Evolutionary conservation across 2,113 vertebrate genomes (phyloP), one percentile per base, ranked within the genome.

Genomic region (Polyodon spathula): DNA sequence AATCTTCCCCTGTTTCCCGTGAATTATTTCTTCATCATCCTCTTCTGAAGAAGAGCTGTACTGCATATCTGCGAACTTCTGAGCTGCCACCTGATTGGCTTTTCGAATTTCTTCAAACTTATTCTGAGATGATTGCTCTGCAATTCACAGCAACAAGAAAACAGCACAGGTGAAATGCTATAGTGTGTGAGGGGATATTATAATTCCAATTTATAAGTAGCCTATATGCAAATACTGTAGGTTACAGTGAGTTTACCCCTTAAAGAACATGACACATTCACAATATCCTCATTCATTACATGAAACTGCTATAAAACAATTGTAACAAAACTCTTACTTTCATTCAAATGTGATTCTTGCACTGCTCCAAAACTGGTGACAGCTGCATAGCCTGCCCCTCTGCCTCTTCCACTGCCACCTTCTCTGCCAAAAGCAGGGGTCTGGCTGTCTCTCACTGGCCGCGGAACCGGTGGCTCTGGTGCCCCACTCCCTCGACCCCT

Each of bases 41-140:
- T 93, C 92, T 2, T 93, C 89, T 16, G 92, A 93, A 0, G 93
- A 97, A 48, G 91, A 94, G 73, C 85, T 89, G 61, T 86, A 68
- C 0, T 82, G 84, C 38, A 81, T 88, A 71, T 92, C 88, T 40
- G 84, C 78, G 44, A 97, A 56, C 62, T 91, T 89, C 80, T 84
- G 89, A 62, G 86, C 94, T 27, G 87, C 88, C 6, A 88, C 94
- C 75, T 90, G 90, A 76, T 97, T 89, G 43, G 90, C 88, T 68
- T 81, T 94, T 73, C 88, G 86, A 77, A 98, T 97, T 86, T 95
- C 92, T 63, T 97, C 91, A 61, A 98, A 98, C 74, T 88, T 94
- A 60, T 80, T 86, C 71, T 86, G 86, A 46, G 86, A 84, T 1
- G 77, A 81, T 6, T 72, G 63, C n/a, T 76, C 92, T 27, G 27